phyloP scores from a whole-genome alignment of 2,797 vertebrate species.

The Rhinichthys osculus region DNA sequence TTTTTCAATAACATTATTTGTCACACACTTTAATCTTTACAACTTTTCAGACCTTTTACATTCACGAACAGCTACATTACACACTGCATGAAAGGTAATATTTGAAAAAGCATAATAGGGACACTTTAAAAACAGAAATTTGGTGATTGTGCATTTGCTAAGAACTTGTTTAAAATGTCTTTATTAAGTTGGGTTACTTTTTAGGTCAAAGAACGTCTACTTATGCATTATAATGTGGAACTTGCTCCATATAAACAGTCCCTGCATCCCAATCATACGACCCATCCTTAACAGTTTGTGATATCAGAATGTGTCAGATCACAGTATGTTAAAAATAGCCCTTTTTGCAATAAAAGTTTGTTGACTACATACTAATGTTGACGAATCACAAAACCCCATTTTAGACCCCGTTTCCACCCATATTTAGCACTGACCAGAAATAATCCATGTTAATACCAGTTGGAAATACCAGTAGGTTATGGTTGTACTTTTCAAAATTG shows the following conservation, averaged over 20 bases:
- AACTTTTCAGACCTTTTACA: not conserved
- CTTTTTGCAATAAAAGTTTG: not conserved
- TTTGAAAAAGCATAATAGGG: not conserved
- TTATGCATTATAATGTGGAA: not conserved
- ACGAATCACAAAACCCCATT: no score
- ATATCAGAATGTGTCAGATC: not conserved
- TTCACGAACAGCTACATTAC: not conserved
- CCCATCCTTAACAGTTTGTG: not conserved
- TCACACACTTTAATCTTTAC: rapidly evolving
- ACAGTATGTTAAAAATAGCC: not conserved
- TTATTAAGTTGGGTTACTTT: not conserved
- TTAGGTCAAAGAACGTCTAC: not conserved
- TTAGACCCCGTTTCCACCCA: no score
- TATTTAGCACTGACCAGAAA: no score
- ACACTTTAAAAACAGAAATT: not conserved
- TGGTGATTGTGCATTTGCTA: not conserved
- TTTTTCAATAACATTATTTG: not conserved
- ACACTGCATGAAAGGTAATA: not conserved
- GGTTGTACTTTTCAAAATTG: not conserved
- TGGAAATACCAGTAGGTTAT: not conserved
- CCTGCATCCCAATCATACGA: not conserved
- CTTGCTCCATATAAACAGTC: not conserved
- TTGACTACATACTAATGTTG: no score
- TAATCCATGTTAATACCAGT: not conserved
- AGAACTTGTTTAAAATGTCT: not conserved